Base-by-base conservation (phyloP, 2,888 invertebrate genomes). In the Drosophila mimica region DNA sequence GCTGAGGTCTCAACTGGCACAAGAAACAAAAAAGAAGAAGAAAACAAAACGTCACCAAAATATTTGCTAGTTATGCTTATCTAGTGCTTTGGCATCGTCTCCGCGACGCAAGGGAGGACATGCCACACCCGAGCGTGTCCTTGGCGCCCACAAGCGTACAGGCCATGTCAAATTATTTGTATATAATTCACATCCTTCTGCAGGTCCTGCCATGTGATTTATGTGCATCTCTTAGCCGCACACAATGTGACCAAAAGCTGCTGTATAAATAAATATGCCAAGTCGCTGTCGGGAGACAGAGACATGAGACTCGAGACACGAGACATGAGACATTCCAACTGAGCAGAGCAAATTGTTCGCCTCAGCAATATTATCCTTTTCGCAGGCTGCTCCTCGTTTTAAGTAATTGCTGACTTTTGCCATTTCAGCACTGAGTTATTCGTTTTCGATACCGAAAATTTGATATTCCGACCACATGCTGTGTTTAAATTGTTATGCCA, bases 381-480 rank as follows among this genome's bases (percentile, higher is more conserved):
- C 74, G 67, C 74, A 62, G 72, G 71, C 74, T 67, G 81, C 58
- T 53, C 58, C 38, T 56, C 56, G 67, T 79, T 88, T 83, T 88
- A 89, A 84, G 88, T 89, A 88, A 88, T 88, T 88, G 88, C 88
- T 84, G 88, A 88, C 83, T 88, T 77, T 77, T 77, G 81, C 66
- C 84, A 80, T 88, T 83, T 67, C 72, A 74, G 64, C 72, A 64
- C 78, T 89, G 82, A 90, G 78, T 91, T 91, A 89, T 91, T 64
- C 70, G 72, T 72, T 83, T 88, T 85, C 91, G 90, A 92, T 92
- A 87, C 82, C 78, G 62, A 74, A 88, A 90, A 92, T 92, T 92
- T 88, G 91, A 91, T 91, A 92, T 92, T 91, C 92, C 86, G 87
- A 89, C 92, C 92, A 85, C 92, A 92, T 91, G 92, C 92, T 91